Base-by-base conservation (phyloP, 2,888 invertebrate species). In the Tetropium fuscum region DNA sequence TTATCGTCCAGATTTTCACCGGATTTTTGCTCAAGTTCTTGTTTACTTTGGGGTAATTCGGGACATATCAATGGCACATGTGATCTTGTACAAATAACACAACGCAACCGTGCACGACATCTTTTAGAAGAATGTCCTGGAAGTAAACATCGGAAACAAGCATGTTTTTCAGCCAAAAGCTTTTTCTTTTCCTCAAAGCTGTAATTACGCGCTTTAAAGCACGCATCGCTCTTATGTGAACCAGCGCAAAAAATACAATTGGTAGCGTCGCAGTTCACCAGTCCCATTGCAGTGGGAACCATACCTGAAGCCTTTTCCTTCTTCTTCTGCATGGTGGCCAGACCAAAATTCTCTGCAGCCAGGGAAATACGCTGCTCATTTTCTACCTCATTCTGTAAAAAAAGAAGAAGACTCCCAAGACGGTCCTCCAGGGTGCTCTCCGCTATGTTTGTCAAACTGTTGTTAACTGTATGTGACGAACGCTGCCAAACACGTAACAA, bases 161-260 rank as follows among this genome's bases (percentile, higher is more conserved):
- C 53, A 10, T 11, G 27, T 3, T 19, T 19, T 15, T 30, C 16
- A 20, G 15, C 2, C 7, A 53, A 15, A 27, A 32, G 2, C 1
- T 43, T n/a, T 43, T 22, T 47, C 36, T 55, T 36, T 13, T 55
- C 16, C 18, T 55, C 45, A n/a, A 55, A 22, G 6, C 20, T 27
- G 8, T 30, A 18, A 0, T 47, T 55, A 34, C 25, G 36, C 3
- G 55, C 55, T 6, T 45, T 45, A 18, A 45, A 55, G 30, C 55
- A 55, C 10, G 5, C 11, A 7, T 22, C 27, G 15, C 34, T 43
- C 6, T 32, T 53, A 18, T 58, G 53, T 3, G 53, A 13, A 6
- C 58, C 58, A 2, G 3, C 49, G 30, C 56, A 54, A 25, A 54
- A 54, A 2, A 54, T 44, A 45, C 30, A 44, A 6, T 32, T 32